These are phyloP conservation scores for Melanotaenia pygmaea DNA, from an alignment of 2,797 vertebrate species.

Conservation along the genomic window DNA sequence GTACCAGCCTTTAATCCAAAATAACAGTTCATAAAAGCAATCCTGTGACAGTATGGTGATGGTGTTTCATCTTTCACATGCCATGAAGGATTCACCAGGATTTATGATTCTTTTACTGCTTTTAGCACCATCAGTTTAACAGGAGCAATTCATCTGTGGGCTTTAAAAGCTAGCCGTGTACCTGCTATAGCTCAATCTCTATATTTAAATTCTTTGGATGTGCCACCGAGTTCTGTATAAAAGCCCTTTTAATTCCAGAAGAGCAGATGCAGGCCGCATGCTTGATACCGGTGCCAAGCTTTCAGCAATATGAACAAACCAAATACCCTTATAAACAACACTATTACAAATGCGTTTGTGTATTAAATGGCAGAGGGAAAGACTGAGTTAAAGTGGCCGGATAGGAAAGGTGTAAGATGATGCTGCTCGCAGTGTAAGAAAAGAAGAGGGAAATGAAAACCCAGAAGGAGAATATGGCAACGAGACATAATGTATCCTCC, in stretches of 20 bases:
- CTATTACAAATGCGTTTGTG: background rate
- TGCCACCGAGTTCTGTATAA: conserved; percentile 48
- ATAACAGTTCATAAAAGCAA: background rate
- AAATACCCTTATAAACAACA: conserved; percentile 35
- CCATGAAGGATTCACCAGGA: conserved; percentile 18
- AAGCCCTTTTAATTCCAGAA: conserved; percentile 52
- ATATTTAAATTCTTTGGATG: conserved; percentile 49
- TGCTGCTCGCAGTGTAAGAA: conserved; percentile 1
- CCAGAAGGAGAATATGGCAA: background rate
- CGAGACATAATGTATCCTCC: background rate
- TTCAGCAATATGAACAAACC: conserved; percentile 24
- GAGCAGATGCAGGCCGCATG: conserved; percentile 47
- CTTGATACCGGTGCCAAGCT: conserved; percentile 43
- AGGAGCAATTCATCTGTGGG: conserved; percentile 13
- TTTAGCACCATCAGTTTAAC: conserved; percentile 32
- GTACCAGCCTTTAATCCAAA: conserved; percentile 26
- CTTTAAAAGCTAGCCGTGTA: conserved; percentile 31
- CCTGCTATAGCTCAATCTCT: conserved; percentile 41
- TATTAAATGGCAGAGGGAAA: conserved; percentile 1
- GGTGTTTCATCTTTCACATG: conserved; percentile 15
- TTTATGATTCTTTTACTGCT: conserved; percentile 16
- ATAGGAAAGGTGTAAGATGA: conserved; percentile 41
- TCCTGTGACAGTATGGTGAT: conserved; percentile 17
- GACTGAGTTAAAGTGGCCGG: conserved; percentile 26
- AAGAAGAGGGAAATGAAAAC: conserved; percentile 3